Base-by-base conservation (phyloP, 2,797 vertebrate species). In the Borostomias antarcticus region DNA sequence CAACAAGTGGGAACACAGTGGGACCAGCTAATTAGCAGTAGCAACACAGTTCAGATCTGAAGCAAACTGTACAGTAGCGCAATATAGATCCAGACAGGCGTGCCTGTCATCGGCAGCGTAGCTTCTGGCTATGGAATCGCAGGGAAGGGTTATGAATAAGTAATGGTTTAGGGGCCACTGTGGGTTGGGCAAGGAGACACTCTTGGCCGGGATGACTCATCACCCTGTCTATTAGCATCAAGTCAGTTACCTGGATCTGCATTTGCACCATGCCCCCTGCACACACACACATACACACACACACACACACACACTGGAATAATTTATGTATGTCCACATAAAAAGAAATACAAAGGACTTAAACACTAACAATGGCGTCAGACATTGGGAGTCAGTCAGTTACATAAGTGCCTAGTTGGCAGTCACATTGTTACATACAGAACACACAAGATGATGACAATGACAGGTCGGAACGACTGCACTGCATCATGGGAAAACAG, bases 91-190 rank as follows among this genome's bases (percentile, higher is more conserved):
- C 26, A 66, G 66, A 77, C 75, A 77, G 54, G 64, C 60, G 53
- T 10, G 43, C 69, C 70, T 65, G 67, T 75, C 75, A 56, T 72
- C 45, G 35, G 2, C 13, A 17, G 35, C 2, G 7, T 50, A 11
- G 2, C 9, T 28, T 4, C 23, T 5, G 61, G 77, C 25, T 58
- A 68, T 64, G 72, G 58, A 70, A 70, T 64, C 73, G 32, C 7
- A 23, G 54, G 69, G 73, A 66, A 25, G 59, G 67, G 76, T 85
- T 87, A 89, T 90, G 86, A 90, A 90, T 90, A 89, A 82, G 76
- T 72, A 75, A 81, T 85, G 8, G 68, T 84, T 85, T 73, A 71
- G 74, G 76, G 81, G 77, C 63, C 17, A 21, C 80, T 78, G 80
- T 80, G 78, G 84, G 84, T 88, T 84, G 82, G 74, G 77, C 64